Evolutionary conservation across 2,797 vertebrate genomes (phyloP).

Genomic region (Hafferia zeledoni): DNA sequence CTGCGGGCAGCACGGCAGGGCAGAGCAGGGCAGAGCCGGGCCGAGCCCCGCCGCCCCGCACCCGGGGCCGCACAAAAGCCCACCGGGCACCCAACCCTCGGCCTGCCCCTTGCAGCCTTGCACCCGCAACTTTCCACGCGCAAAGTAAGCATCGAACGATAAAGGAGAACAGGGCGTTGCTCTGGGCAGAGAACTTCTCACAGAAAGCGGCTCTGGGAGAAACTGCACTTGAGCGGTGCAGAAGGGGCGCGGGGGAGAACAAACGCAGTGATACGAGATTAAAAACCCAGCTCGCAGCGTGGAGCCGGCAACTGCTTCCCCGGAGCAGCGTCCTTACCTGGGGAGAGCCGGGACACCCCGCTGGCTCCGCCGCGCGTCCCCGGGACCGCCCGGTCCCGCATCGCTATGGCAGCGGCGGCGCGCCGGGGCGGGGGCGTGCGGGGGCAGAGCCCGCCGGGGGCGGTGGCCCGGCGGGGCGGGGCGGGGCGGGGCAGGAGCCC

Average conservation of each 20-base stretch:
- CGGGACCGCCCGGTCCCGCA: background rate
- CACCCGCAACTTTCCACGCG: background rate
- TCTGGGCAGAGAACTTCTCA: background rate
- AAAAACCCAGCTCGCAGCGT: background rate
- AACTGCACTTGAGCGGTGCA: background rate
- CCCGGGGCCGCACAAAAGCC: background rate
- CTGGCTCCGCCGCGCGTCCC: background rate
- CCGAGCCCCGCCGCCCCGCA: background rate
- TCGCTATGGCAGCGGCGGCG: conserved; percentile 46
- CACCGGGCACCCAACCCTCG: background rate
- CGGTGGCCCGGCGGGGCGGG: background rate
- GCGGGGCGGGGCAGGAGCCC: background rate
- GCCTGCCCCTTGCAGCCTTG: background rate
- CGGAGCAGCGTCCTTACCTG: conserved; percentile 19
- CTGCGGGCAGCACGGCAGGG: background rate
- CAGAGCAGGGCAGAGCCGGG: background rate
- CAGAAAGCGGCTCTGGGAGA: background rate
- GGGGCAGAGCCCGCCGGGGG: background rate
- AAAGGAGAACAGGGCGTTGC: background rate
- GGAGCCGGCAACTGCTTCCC: background rate
- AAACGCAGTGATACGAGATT: no score
- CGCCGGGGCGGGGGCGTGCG: background rate
- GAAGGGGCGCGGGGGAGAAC: background rate
- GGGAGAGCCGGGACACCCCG: background rate
- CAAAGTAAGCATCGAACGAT: background rate